Evolutionary conservation across 2,113 vertebrate genomes (phyloP).

Genomic region (Sylvia atricapilla): DNA sequence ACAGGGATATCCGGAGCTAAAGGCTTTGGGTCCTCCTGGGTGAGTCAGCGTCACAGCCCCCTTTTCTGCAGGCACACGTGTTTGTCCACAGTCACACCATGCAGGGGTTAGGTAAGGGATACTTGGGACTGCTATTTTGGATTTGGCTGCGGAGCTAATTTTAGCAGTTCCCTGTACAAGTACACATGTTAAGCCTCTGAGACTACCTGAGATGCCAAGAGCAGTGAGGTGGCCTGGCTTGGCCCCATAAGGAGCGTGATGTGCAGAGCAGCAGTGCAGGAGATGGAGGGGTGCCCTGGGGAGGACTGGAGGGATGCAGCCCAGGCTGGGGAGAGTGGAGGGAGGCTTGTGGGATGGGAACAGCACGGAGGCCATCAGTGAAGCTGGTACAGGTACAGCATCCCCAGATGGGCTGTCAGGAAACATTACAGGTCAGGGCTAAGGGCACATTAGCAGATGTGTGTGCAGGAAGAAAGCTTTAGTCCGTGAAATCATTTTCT

Average conservation of each 20-base stretch:
- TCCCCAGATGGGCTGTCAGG: not conserved
- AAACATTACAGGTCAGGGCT: conserved; percentile 29
- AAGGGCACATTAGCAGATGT: conserved; percentile 3
- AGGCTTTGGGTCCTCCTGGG: not conserved
- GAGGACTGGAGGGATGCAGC: not conserved
- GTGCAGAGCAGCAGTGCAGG: not conserved
- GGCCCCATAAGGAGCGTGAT: not conserved
- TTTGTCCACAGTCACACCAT: not conserved
- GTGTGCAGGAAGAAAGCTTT: conserved; percentile 37
- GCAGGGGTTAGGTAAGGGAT: not conserved
- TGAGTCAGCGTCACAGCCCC: not conserved
- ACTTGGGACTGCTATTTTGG: not conserved
- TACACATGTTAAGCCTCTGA: not conserved
- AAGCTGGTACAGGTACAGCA: not conserved
- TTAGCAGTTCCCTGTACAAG: not conserved
- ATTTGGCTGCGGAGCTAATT: not conserved
- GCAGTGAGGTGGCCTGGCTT: not conserved
- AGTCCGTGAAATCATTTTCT: conserved; percentile 53
- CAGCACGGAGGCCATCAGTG: fast-evolving
- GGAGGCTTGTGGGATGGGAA: not conserved
- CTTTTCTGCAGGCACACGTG: not conserved
- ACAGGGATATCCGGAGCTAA: not conserved
- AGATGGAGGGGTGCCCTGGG: not conserved
- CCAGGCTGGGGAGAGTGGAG: not conserved
- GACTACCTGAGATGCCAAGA: not conserved